A percentile compares a stretch with the other conserved stretches of the same genome.
Conservation (phyloP, 2,113 vertebrate genomes). For the Apaloderma vittatum region DNA sequence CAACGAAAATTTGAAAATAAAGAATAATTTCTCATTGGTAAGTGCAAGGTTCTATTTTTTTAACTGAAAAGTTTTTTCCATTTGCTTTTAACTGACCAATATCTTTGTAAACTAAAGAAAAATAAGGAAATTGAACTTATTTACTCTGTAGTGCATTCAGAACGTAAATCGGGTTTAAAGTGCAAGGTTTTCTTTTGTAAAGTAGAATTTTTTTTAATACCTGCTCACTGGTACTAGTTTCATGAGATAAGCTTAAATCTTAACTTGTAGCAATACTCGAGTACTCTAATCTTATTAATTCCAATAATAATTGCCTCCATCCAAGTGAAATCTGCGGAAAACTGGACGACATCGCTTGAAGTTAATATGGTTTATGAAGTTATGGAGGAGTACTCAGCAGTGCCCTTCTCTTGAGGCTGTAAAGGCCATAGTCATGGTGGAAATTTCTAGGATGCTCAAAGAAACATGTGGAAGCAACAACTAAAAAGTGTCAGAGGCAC, state of each 20-base stretch:
- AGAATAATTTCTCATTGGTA: neutral
- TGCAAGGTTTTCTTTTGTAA: neutral
- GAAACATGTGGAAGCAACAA: neutral
- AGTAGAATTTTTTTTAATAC: neutral
- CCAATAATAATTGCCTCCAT: constrained; percentile 37
- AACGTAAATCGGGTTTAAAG: constrained; percentile 3
- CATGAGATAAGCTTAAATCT: constrained; percentile 23
- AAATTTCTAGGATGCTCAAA: neutral
- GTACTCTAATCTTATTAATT: constrained; percentile 32
- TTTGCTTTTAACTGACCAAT: constrained; percentile 22
- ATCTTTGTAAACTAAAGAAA: constrained; percentile 36
- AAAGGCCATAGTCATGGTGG: neutral
- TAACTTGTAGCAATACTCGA: constrained; percentile 21
- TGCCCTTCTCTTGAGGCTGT: neutral
- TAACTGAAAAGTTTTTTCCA: constrained; percentile 15
- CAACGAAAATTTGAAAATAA: neutral
- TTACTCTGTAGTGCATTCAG: constrained; percentile 12
- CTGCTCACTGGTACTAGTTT: neutral
- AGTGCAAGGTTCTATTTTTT: neutral
- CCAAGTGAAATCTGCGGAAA: constrained; percentile 24
- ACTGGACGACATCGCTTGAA: neutral
- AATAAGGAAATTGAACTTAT: constrained; percentile 21
- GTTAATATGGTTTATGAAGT: neutral
- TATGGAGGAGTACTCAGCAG: neutral
- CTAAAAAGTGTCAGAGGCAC: neutral